Conservation (phyloP, 2,797 vertebrate genomes). For the Anas bahamensis region DNA sequence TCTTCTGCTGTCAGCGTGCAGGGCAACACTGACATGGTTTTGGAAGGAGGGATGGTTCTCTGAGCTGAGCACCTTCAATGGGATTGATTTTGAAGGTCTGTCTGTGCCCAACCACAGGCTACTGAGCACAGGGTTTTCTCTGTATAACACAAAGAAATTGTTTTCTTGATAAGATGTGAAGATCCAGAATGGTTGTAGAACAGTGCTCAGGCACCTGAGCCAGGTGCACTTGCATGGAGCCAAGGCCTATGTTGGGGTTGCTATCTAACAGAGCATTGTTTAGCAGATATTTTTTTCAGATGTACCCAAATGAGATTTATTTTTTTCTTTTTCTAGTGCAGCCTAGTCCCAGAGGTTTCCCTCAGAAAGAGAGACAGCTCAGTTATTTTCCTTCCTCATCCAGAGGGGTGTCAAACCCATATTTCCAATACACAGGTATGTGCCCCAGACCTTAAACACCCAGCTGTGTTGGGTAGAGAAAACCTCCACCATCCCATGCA, state of each 20-base stretch:
- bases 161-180: neutral
- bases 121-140: rapidly evolving
- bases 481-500: neutral
- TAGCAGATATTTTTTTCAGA: neutral
- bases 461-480: rapidly evolving
- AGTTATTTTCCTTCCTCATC: neutral
- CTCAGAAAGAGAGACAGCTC: neutral
- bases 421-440: neutral
- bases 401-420: neutral
- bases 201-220: rapidly evolving
- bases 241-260: neutral
- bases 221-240: neutral
- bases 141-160: neutral
- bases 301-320: neutral
- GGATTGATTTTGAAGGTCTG: neutral
- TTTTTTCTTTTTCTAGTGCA: neutral
- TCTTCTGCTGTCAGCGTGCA: too few species aligned
- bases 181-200: neutral
- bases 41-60: neutral
- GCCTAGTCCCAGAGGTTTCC: neutral
- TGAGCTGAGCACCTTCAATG: neutral
- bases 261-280: neutral
- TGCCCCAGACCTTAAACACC: neutral
- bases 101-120: neutral
- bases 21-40: neutral